phyloP scores from a whole-genome alignment of 1,140 invertebrate genomes.

The Heliothis subflexa region DNA sequence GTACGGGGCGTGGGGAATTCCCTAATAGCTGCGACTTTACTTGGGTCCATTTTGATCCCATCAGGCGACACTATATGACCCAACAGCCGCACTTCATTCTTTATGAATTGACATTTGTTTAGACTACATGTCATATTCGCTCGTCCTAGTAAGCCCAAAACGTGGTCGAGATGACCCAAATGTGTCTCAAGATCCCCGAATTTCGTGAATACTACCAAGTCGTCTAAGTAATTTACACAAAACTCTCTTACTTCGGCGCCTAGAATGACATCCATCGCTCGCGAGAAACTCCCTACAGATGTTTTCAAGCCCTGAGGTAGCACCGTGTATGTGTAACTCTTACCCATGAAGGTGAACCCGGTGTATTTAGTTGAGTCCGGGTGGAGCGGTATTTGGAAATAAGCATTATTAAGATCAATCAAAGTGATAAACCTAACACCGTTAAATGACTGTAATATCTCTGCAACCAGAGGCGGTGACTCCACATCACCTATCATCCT shows the following conservation, averaged over 20 bases:
- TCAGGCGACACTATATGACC: conserved; percentile 61
- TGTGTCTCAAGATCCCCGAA: conserved; percentile 54
- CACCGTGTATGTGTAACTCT: conserved; percentile 64
- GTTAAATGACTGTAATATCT: conserved; percentile 62
- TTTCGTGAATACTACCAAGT: conserved; percentile 55
- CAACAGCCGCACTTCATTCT: conserved; percentile 59
- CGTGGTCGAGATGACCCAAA: conserved; percentile 54
- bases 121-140: conserved; percentile 59
- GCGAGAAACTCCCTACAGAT: conserved; percentile 66
- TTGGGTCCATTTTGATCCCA: conserved; percentile 66
- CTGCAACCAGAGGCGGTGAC: conserved; percentile 56
- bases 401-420: conserved; percentile 67
- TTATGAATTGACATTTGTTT: conserved; percentile 61
- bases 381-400: conserved; percentile 69
- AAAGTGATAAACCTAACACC: conserved; percentile 60
- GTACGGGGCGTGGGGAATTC: conserved; percentile 64
- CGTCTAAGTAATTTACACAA: conserved; percentile 62
- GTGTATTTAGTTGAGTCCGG: conserved; percentile 63
- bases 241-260: conserved; percentile 58
- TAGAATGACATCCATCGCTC: conserved; percentile 64
- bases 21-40: conserved; percentile 61
- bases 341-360: conserved; percentile 63
- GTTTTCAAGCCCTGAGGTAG: conserved; percentile 72
- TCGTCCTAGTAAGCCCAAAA: conserved; percentile 52
- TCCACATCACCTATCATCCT: conserved; percentile 64